Base-by-base conservation (phyloP, 2,113 vertebrate species). In the Rhynchopsitta pachyrhyncha region DNA sequence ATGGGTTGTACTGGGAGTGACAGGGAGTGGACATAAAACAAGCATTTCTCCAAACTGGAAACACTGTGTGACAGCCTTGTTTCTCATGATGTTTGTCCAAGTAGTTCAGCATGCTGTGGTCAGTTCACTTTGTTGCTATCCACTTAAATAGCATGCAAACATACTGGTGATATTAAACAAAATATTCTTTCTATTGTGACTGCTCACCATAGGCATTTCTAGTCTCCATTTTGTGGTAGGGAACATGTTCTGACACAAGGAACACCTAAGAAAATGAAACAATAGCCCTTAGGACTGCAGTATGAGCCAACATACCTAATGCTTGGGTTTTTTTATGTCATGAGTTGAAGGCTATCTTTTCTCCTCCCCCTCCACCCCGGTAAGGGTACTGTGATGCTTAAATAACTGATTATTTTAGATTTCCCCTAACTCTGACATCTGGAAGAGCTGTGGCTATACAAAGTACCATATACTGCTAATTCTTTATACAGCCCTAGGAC, bases 401-500 rank as follows among this genome's bases (percentile, higher is more conserved):
- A 90, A 55, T 63, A 79, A 76, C 27, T 19, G 20, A 46, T 63
- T 64, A 35, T 33, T 27, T 50, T 80, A 42, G 59, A 50, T 69
- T 82, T 90, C 33, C 49, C 55, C 9, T 66, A 66, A 80, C 33
- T 13, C 22, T 86, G 60, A 76, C 73, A 85, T 35, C 77, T 89
- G 86, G 62, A 86, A 71, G 49, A 83, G 31, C 86, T 69, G 39
- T 79, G 57, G 33, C 28, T 68, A 23, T 82, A 68, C 22, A 19
- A 59, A 90, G 69, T 81, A 76, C 63, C 25, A 23, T 52, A 47
- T 78, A 78, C 13, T 90, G n/a, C 60, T 93, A 89, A 92, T 92
- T 92, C 47, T 92, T 92, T 88, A 49, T 37, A 27, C 77, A 86
- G 66, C 33, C 29, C 19, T 77, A 91, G 88, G 44, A 74, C 63